Percentiles rank a stretch among this genome's conserved stretches.
Conservation (phyloP, 92 coral and sea anemone genomes). For the Pocillopora grandis region DNA sequence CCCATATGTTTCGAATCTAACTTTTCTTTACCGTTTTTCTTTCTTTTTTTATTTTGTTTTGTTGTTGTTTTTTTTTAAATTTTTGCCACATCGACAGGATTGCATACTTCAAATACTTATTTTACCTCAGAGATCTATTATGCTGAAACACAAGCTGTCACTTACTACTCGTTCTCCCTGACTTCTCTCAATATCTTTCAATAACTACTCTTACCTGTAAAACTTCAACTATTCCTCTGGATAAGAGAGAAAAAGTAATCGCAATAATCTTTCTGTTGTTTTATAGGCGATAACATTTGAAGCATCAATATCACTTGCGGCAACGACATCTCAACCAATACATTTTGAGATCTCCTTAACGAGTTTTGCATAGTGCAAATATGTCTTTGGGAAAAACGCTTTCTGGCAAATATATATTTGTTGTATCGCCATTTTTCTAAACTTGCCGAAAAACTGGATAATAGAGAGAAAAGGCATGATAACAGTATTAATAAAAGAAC, state of each 20-base stretch:
- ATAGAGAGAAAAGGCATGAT: neutral
- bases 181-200: too few relatives aligned
- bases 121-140: too few relatives aligned
- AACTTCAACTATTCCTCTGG: neutral
- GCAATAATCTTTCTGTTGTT: neutral
- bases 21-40: too few relatives aligned
- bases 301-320: slow-evolving; percentile 15
- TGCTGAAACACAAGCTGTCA: too few relatives aligned
- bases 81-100: too few relatives aligned
- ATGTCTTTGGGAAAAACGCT: neutral
- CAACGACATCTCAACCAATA: slow-evolving; percentile 22
- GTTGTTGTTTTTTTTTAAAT: too few relatives aligned
- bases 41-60: too few relatives aligned
- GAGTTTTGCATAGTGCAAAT: slow-evolving; percentile 17
- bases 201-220: neutral
- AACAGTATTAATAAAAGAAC: neutral
- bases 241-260: neutral
- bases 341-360: slow-evolving; percentile 4
- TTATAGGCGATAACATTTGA: neutral
- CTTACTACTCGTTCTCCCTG: too few relatives aligned
- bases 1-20: too few relatives aligned
- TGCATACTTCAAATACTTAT: too few relatives aligned
- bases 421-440: neutral
- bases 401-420: neutral
- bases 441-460: neutral